Evolutionary conservation across 2,888 invertebrate species (phyloP).

Genomic region (Chrysolina americana): DNA sequence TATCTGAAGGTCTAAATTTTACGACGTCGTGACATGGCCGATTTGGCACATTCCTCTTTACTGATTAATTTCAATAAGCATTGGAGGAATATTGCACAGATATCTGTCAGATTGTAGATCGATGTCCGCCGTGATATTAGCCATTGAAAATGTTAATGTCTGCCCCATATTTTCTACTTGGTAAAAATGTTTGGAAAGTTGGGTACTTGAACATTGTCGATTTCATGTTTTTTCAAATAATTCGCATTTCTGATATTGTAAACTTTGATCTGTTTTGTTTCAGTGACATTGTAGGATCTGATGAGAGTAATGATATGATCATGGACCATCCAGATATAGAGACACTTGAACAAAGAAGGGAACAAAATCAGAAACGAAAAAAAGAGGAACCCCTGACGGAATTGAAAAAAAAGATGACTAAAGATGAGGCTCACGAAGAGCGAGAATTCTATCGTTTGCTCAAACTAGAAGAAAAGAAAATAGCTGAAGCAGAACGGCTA

Average conservation of each 20-base stretch:
- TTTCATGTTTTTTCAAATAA: background rate
- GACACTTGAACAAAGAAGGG: constrained; percentile 16
- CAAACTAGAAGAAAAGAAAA: constrained; percentile 24
- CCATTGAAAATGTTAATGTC: too few species aligned
- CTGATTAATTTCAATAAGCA: too few species aligned
- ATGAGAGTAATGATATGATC: constrained; percentile 28
- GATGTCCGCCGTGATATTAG: too few species aligned
- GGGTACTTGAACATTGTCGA: too few species aligned
- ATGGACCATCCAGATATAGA: constrained; percentile 30
- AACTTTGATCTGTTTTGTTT: background rate
- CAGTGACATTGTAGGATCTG: constrained; percentile 23
- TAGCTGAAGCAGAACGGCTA: constrained; percentile 7
- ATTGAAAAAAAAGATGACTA: background rate
- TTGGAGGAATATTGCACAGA: too few species aligned
- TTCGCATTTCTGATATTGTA: background rate
- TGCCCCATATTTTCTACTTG: too few species aligned
- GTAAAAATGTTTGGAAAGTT: too few species aligned
- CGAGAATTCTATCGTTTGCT: background rate
- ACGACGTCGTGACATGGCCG: too few species aligned
- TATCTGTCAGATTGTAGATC: too few species aligned
- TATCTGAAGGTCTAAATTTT: too few species aligned
- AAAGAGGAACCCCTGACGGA: background rate
- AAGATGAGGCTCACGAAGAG: background rate
- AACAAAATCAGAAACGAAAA: background rate
- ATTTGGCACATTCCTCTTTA: too few species aligned